phyloP scores from a whole-genome alignment of 2,888 invertebrate species.

The Aleiodes leptofemur region DNA sequence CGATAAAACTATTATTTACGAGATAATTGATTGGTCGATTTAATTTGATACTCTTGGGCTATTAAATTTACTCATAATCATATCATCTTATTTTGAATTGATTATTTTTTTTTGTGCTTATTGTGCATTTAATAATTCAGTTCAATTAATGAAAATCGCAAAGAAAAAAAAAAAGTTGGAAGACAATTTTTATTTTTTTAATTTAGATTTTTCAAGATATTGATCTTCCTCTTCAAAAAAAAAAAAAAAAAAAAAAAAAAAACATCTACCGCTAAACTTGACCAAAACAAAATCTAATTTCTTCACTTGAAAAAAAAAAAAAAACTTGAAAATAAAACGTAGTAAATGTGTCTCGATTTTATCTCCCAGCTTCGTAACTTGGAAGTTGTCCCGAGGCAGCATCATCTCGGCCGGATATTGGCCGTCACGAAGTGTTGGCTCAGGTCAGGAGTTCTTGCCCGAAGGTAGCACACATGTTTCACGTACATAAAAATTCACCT shows the following conservation, averaged over 20 bases:
- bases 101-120: neutral
- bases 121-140: no score
- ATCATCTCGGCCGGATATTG: conserved; percentile 66
- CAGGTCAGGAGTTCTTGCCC: conserved; percentile 60
- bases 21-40: conserved; percentile 11
- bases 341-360: neutral
- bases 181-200: no score
- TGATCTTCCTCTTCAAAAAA: no score
- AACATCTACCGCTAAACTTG: no score
- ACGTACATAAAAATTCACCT: neutral
- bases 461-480: conserved; percentile 25
- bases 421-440: conserved; percentile 67
- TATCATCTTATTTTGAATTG: conserved; percentile 8
- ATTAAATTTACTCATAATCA: neutral
- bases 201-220: no score
- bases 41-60: neutral
- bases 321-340: neutral
- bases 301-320: neutral
- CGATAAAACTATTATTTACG: conserved; percentile 6
- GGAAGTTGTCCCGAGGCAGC: conserved; percentile 44
- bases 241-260: no score
- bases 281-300: no score
- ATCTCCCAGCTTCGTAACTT: conserved; percentile 3
- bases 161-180: no score
- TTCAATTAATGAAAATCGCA: no score